Conservation (phyloP, 1,140 invertebrate genomes). For the Rhagoletis zephyria region DNA sequence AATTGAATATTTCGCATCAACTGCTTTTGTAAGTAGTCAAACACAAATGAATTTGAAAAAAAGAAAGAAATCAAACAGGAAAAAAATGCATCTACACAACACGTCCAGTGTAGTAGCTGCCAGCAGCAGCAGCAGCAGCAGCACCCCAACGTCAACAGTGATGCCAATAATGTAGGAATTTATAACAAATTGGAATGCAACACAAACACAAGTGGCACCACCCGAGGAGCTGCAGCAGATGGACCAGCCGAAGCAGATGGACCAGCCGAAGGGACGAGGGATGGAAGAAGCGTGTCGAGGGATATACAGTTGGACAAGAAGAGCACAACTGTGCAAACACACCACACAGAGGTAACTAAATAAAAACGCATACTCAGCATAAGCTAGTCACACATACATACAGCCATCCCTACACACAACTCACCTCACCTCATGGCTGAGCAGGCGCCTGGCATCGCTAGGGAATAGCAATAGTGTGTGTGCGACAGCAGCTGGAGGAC, state of each 20-base stretch:
- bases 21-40: conserved; percentile 18
- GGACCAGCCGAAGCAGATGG: too few relatives aligned
- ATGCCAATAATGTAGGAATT: conserved; percentile 50
- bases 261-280: not conserved
- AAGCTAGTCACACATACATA: not conserved
- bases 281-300: not conserved
- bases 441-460: not conserved
- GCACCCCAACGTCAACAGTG: not conserved
- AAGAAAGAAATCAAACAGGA: not conserved
- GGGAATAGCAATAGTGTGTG: not conserved
- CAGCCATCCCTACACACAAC: not conserved
- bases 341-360: conserved; percentile 5
- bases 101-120: not conserved
- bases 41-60: conserved; percentile 1
- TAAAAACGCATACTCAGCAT: not conserved
- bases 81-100: not conserved
- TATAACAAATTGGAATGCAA: conserved; percentile 48
- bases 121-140: not conserved
- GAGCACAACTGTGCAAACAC: not conserved
- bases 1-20: conserved; percentile 41
- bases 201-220: not conserved
- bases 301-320: not conserved
- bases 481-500: not conserved
- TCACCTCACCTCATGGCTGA: not conserved
- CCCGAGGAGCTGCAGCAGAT: too few relatives aligned